phyloP scores from a whole-genome alignment of 2,113 vertebrate genomes.

The Acrocephalus arundinaceus region DNA sequence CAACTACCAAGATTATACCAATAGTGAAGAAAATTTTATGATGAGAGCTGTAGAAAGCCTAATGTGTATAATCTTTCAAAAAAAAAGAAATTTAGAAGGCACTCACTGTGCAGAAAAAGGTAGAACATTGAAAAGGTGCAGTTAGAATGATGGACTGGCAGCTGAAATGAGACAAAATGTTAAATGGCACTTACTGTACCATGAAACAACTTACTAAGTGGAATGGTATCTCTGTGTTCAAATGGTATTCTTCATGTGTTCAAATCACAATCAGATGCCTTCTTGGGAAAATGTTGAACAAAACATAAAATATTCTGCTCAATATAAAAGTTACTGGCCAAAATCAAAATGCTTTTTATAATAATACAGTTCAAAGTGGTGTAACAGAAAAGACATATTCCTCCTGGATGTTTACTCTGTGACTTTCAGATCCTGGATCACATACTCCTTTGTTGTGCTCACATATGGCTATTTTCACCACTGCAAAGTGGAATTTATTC shows the following conservation, averaged over 20 bases:
- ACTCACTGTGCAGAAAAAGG: not conserved
- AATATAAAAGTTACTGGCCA: not conserved
- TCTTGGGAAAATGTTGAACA: not conserved
- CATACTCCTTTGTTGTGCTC: not conserved
- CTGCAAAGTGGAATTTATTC: not conserved
- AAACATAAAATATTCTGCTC: not conserved
- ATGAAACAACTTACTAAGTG: not conserved
- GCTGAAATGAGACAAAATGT: not conserved
- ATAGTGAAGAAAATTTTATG: not conserved
- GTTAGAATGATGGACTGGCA: not conserved
- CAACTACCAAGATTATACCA: not conserved
- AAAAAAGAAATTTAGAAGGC: not conserved
- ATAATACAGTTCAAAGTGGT: not conserved
- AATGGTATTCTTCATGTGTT: not conserved
- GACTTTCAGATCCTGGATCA: not conserved
- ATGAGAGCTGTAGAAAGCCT: not conserved
- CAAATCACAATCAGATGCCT: not conserved
- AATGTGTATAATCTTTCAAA: not conserved
- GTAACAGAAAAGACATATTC: not conserved
- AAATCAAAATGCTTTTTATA: not conserved
- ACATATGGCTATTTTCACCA: not conserved
- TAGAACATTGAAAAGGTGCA: not conserved
- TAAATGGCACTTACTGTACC: not conserved
- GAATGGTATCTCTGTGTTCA: not conserved
- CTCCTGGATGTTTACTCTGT: not conserved